Evolutionary conservation across 2,888 invertebrate genomes (phyloP).

Genomic region (Caenorhabditis sulstoni): DNA sequence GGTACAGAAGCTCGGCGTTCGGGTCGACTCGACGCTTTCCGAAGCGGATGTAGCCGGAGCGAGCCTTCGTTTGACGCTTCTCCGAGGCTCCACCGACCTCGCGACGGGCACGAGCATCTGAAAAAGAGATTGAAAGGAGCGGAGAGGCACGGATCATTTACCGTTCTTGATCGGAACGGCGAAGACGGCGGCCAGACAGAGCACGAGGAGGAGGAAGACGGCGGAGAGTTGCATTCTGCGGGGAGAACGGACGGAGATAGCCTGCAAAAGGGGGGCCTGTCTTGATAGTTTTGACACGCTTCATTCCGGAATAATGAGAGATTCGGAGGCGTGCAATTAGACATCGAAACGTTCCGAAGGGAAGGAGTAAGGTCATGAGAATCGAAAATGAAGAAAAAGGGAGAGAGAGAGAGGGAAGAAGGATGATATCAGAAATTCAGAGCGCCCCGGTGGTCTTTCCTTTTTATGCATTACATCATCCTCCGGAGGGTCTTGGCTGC

Average conservation of each 20-base stretch:
- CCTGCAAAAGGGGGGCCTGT: conserved; percentile 36
- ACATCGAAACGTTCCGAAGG: conserved; percentile 10
- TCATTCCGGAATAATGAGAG: conserved; percentile 5
- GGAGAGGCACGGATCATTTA: conserved; percentile 2
- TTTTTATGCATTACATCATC: conserved; percentile 35
- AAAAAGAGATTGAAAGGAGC: not conserved
- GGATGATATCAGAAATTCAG: conserved; percentile 38
- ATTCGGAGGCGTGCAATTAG: conserved; percentile 42
- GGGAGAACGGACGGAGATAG: conserved; percentile 21
- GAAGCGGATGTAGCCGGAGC: conserved; percentile 62
- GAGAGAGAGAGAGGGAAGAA: not conserved
- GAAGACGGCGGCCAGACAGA: conserved; percentile 50
- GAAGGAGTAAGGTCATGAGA: conserved; percentile 32
- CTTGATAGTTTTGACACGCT: conserved; percentile 4
- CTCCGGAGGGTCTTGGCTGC: conserved; percentile 6
- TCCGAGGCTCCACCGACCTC: conserved; percentile 33
- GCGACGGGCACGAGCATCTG: conserved; percentile 37
- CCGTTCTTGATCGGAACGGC: conserved; percentile 45
- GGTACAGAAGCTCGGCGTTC: conserved; percentile 62
- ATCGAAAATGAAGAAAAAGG: conserved; percentile 19
- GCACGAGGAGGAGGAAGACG: conserved; percentile 37
- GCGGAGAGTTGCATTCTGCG: conserved; percentile 47
- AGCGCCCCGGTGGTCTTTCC: conserved; percentile 32
- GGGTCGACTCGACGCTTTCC: conserved; percentile 62
- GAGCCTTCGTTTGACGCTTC: conserved; percentile 56